These are phyloP conservation scores for Drosophila algonquin DNA, from an alignment of 2,888 invertebrate genomes.

Conservation along the genomic window DNA sequence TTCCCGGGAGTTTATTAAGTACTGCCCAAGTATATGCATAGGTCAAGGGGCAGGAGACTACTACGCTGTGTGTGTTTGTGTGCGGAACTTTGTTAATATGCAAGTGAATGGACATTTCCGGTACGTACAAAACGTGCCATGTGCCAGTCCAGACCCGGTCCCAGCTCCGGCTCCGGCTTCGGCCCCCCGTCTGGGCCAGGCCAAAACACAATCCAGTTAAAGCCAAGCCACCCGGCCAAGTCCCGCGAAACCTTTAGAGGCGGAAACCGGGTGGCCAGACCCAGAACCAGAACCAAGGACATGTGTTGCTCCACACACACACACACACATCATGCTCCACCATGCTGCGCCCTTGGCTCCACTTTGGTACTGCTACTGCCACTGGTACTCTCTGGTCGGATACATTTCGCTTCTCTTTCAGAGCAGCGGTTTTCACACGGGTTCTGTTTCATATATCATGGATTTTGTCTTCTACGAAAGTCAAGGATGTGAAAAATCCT, in stretches of 20 bases:
- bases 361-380: slow-evolving; percentile 16
- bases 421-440: background rate
- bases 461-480: background rate
- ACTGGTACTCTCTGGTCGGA: slow-evolving; percentile 22
- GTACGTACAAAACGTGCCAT: slow-evolving; percentile 72
- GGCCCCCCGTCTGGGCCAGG: slow-evolving; percentile 2
- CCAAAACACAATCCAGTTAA: slow-evolving; percentile 46
- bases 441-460: background rate
- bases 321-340: slow-evolving; percentile 19
- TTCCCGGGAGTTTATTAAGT: slow-evolving; percentile 75
- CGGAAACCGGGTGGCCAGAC: background rate
- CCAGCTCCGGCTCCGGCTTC: background rate
- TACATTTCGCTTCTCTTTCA: slow-evolving; percentile 43
- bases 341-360: slow-evolving; percentile 35
- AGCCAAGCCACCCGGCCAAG: slow-evolving; percentile 28
- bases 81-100: slow-evolving; percentile 77
- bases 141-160: slow-evolving; percentile 25
- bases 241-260: slow-evolving; percentile 44
- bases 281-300: slow-evolving; percentile 34
- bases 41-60: slow-evolving; percentile 30
- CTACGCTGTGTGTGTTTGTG: slow-evolving; percentile 51
- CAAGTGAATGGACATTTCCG: slow-evolving; percentile 81
- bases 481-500: too few relatives aligned
- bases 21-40: slow-evolving; percentile 71
- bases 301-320: slow-evolving; percentile 25